Evolutionary conservation across 1,140 invertebrate genomes (phyloP).

Genomic region (Dinothrombium tinctorium): DNA sequence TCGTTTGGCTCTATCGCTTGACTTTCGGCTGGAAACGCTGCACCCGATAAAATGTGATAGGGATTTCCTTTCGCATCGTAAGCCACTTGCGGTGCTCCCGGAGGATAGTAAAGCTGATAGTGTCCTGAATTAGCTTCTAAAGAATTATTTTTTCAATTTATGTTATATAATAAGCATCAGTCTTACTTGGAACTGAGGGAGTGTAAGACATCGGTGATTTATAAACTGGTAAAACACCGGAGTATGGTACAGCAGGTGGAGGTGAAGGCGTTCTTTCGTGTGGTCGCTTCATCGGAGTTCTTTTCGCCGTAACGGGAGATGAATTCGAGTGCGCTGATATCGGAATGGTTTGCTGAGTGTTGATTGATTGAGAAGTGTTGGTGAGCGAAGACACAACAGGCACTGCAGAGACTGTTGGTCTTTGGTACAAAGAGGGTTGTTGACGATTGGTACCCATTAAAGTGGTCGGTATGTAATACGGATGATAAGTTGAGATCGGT

Average conservation of each 20-base stretch:
- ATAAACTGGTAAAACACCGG: background rate
- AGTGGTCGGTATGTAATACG: background rate
- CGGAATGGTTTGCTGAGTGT: background rate
- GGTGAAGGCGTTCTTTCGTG: constrained; percentile 3
- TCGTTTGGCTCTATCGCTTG: background rate
- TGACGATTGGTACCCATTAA: background rate
- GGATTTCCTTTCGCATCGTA: constrained; percentile 1
- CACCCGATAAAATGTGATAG: constrained; percentile 5
- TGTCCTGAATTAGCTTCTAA: background rate
- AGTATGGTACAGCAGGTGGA: background rate
- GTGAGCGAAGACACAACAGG: background rate
- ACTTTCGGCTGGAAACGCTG: background rate
- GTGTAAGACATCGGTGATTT: constrained; percentile 2
- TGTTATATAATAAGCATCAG: background rate
- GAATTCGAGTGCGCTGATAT: background rate
- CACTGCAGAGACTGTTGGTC: background rate
- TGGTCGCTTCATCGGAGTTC: background rate
- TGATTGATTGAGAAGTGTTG: background rate
- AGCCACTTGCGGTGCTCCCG: background rate
- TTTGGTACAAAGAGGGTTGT: background rate
- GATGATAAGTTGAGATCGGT: background rate
- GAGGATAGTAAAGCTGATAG: background rate
- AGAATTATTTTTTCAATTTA: background rate
- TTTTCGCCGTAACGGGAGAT: background rate
- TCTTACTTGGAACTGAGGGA: constrained; percentile 3